Base-by-base conservation (phyloP, 1,140 invertebrate species). In the Tigriopus japonicus region DNA sequence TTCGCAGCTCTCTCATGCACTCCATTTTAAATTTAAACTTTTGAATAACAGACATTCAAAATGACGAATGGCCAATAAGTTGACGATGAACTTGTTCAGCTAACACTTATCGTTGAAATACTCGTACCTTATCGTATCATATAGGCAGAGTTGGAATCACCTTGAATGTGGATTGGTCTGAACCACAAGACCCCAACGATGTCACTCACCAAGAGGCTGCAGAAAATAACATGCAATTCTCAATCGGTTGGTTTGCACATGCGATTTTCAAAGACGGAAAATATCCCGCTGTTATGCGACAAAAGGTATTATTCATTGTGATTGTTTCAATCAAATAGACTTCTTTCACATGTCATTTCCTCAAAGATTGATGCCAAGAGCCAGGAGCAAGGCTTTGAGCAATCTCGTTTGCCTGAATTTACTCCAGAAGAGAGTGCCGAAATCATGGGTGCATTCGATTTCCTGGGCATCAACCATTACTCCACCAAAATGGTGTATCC, bases 231-330 rank as follows among this genome's bases (percentile, higher is more conserved):
- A 2, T 69, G 49, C 66, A 70, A 60, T 69, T 67, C 42, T 62
- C 64, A 9, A 42, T 67, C 9, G 71, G 71, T 7, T 71, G 69
- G 71, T 72, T 70, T 63, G 67, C 66, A 19, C 65, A 70, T 62
- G 68, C 70, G 10, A 66, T 72, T 24, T 68, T 65, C 41, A 64
- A 67, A 19, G 64, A 70, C 53, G 71, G 70, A 6, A 67, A 70
- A 60, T 73, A 72, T 55, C 72, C 72, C 7, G 66, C 65, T 1
- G 64, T 72, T 41, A 67, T 69, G 66, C 63, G 64, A 51, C 52
- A 62, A 35, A 28, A 49, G 45, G 45, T 49, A 49, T 17, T 15
- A 49, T 21, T 49, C n/a, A 21, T 6, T 49, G n/a, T 6, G 2
- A 49, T 49, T 21, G 45, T 17, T 3, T 49, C 12, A 5, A 17